Evolutionary conservation across 2,888 invertebrate genomes (phyloP), one percentile per base, ranked within the genome.

Genomic region (Gastrophysa polygoni): DNA sequence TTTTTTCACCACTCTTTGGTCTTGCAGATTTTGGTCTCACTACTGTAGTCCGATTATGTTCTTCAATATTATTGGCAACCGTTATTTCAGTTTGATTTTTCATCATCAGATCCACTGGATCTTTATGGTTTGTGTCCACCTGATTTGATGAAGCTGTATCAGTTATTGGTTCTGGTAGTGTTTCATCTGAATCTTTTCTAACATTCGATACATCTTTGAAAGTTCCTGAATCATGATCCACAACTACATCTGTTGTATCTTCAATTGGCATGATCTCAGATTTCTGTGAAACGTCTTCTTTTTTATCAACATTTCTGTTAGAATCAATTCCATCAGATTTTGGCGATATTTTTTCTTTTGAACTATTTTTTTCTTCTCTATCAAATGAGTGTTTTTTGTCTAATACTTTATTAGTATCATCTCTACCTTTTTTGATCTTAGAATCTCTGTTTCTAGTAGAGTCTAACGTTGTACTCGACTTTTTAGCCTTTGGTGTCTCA

Each of bases 1-100:
- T 68, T 18, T 64, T 64, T 29, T 74, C 75, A 5, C 73, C 75
- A 61, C 76, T 80, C 69, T 73, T 78, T 11, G 78, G 78, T 57
- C 74, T 70, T 8, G 79, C 80, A 5, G 79, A 80, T 73, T 80
- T 80, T 18, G 79, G 77, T 65, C 79, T 71, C 14, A 66, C 54
- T 55, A 64, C 57, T 50, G 50, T 24, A 52, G 70, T 75, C 28
- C 69, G 67, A 18, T 65, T 64, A 57, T 75, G 75, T 29, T 56
- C 55, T 52, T 64, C 38, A 14, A n/a, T n/a, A n/a, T 14, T 38
- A 62, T 3, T 24, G 24, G 24, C 3, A 3, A 24, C 7, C 3
- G 24, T 5, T 24, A 24, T 24, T 24, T 24, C 24, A 5, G 24
- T 7, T 7, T 24, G 24, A 24, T 24, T 24, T 24, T 24, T 24